phyloP scores from a whole-genome alignment of 2,797 vertebrate species.

The Emys orbicularis region DNA sequence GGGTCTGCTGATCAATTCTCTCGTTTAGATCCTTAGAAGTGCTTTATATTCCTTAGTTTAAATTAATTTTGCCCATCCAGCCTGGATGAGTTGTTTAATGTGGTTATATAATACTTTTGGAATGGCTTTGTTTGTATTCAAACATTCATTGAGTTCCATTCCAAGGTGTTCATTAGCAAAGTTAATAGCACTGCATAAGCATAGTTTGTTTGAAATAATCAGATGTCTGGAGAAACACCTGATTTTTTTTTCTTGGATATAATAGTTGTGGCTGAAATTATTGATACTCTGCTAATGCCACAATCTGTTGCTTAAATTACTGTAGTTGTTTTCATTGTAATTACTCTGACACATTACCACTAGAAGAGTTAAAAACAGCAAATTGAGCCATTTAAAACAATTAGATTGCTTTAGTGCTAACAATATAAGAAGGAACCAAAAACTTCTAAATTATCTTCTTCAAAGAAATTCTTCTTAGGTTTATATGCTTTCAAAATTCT shows the following conservation, averaged over 20 bases:
- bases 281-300: not conserved
- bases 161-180: constrained; percentile 29
- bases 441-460: constrained; percentile 38
- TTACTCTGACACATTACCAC: constrained; percentile 21
- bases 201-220: not conserved
- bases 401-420: constrained; percentile 28
- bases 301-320: not conserved
- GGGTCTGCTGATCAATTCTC: constrained; percentile 47
- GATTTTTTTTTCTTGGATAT: constrained; percentile 10
- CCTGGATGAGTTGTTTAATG: constrained; percentile 61
- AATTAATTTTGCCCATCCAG: constrained; percentile 65
- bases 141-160: not conserved
- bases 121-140: constrained; percentile 29
- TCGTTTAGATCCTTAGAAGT: constrained; percentile 56
- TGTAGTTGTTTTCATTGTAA: not conserved
- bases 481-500: constrained; percentile 1
- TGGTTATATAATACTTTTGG: constrained; percentile 42
- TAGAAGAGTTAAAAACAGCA: constrained; percentile 40
- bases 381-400: constrained; percentile 27
- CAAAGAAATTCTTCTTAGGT: constrained; percentile 10
- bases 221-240: not conserved
- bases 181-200: not conserved
- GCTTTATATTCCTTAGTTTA: constrained; percentile 66
- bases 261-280: constrained; percentile 17
- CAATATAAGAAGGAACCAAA: constrained; percentile 16